phyloP scores from a whole-genome alignment of 2,797 vertebrate genomes.

The Lepus townsendii region DNA sequence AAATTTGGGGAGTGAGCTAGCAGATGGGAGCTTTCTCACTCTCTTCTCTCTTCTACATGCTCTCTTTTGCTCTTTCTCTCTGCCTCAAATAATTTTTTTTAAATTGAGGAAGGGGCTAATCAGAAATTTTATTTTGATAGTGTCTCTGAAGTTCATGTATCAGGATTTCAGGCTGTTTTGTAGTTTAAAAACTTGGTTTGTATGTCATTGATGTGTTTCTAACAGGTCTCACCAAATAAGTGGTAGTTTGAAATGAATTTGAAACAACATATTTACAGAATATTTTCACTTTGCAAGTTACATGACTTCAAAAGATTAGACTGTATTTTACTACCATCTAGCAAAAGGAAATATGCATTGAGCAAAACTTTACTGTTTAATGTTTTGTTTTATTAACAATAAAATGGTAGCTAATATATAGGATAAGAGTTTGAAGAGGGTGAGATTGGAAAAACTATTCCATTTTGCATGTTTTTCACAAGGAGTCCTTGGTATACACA shows the following conservation, averaged over 20 bases:
- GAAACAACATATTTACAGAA: not conserved
- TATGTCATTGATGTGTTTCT: not conserved
- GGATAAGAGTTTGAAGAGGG: not conserved
- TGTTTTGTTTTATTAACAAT: not conserved
- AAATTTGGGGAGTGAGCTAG: too few relatives aligned
- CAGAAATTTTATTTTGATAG: not conserved
- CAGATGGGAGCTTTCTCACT: too few relatives aligned
- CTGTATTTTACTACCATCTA: not conserved
- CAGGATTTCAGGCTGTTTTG: not conserved
- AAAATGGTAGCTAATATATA: not conserved
- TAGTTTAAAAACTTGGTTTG: not conserved
- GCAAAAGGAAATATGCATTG: not conserved
- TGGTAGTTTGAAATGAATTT: conserved; percentile 20
- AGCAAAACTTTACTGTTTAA: not conserved
- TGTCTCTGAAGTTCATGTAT: not conserved
- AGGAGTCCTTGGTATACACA: not conserved
- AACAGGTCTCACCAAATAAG: not conserved
- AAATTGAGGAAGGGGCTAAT: not conserved
- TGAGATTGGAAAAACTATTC: not conserved
- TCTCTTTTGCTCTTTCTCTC: too few relatives aligned
- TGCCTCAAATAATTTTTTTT: too few relatives aligned
- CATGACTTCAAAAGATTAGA: not conserved
- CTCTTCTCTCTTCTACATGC: too few relatives aligned
- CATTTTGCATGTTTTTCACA: not conserved
- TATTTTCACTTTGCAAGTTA: conserved; percentile 16